A percentile compares a stretch with the other conserved stretches of the same genome.
Conservation (phyloP, 2,113 vertebrate species). For the Scopus umbretta region DNA sequence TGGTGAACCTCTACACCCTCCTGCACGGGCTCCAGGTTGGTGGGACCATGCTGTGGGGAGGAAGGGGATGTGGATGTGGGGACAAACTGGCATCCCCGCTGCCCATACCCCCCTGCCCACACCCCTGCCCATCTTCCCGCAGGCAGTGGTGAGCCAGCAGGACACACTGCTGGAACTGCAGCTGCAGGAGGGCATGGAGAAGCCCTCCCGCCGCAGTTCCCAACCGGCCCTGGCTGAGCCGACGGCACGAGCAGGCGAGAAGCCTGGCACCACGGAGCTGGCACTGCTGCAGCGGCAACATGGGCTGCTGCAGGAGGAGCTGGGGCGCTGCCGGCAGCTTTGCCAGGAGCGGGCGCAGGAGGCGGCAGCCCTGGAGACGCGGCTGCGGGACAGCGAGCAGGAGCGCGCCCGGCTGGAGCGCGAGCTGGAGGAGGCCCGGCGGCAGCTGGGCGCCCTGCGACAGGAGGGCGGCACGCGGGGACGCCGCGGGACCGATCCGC, state of each 20-base stretch:
- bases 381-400: conserved; percentile 83
- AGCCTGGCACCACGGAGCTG: conserved; percentile 73
- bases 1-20: conserved; percentile 81
- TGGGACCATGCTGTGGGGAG: too few species aligned
- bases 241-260: neutral
- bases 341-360: conserved; percentile 66
- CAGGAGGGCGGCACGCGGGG: neutral
- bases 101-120: too few species aligned
- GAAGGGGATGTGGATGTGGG: too few species aligned
- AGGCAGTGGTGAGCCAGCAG: conserved; percentile 84
- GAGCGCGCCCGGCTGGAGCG: conserved; percentile 47
- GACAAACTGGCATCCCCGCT: too few species aligned
- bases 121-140: neutral
- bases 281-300: conserved; percentile 84
- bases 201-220: conserved; percentile 66
- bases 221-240: conserved; percentile 56
- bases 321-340: conserved; percentile 74
- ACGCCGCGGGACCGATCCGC: conserved; percentile 44
- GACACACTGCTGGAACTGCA: conserved; percentile 83
- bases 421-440: conserved; percentile 63
- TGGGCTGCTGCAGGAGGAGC: conserved; percentile 84
- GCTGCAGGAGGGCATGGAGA: conserved; percentile 62
- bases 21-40: conserved; percentile 87
- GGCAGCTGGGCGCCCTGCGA: conserved; percentile 69
- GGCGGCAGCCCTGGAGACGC: conserved; percentile 67